Base-by-base conservation (phyloP, 2,797 vertebrate species). In the Arctocebus calabarensis region DNA sequence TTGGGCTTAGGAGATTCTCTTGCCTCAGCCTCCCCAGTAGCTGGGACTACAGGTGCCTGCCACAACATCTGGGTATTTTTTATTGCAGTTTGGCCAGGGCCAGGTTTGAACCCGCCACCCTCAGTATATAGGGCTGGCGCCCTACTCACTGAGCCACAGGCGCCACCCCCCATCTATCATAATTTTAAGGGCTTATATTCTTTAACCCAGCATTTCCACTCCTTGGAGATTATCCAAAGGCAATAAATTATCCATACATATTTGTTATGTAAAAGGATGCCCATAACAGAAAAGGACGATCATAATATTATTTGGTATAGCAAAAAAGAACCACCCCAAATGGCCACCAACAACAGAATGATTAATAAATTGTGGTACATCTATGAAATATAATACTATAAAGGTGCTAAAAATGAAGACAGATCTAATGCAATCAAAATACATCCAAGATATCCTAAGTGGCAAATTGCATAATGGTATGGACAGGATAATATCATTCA, bases 181-280 rank as follows among this genome's bases (percentile, higher is more conserved):
- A 93, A 83, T 83, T 83, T 82, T 75, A 73, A 62, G 29, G 77
- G 37, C 57, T 68, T 48, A 43, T 70, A 83, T 48, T 27, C 27
- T 93, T 85, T 75, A 94, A 87, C 7, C 8, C 70, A 73, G 84
- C 7, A 79, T 59, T 93, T 89, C 84, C 34, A 93, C 32, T 85
- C 88, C 34, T 45, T 83, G 8, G 14, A 81, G 23, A 91, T n/a
- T 64, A 93, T 25, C 19, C 59, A 90, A 77, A 95, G 25, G 25
- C 91, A 93, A 92, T 34, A 78, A 66, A 83, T 64, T 4, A 95
- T 71, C 12, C 78, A 68, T 48, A 84, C 3, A 71, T 8, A 85
- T 71, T 59, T 85, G 3, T 88, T 92, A 88, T 64, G 11, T 55
- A 77, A 73, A 55, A 78, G 11, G 32, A 78, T 37, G 22, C 25